Percentiles rank a stretch among this genome's conserved stretches.
These are phyloP conservation scores for Mionectes olivaceus DNA, from an alignment of 2,797 vertebrate genomes.

Conservation along the genomic window DNA sequence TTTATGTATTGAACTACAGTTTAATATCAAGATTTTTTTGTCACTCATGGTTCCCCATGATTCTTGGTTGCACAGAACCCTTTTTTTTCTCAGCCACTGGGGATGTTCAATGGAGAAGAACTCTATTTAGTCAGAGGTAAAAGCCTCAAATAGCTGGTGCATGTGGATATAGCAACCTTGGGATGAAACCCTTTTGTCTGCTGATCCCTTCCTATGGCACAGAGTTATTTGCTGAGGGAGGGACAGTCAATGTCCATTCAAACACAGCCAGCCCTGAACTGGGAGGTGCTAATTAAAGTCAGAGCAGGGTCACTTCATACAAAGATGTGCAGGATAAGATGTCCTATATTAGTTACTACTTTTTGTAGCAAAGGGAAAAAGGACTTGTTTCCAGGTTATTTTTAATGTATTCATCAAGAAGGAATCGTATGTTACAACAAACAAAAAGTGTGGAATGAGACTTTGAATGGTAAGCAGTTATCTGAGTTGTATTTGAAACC, in stretches of 20 bases:
- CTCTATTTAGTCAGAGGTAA: not conserved
- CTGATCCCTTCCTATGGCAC: not conserved
- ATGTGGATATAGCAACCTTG: not conserved
- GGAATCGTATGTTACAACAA: not conserved
- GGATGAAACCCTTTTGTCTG: not conserved
- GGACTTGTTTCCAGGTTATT: not conserved
- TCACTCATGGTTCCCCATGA: fast-evolving
- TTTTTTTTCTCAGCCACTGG: not conserved
- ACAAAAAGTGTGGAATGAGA: not conserved
- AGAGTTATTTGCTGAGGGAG: not conserved
- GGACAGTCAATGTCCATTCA: not conserved
- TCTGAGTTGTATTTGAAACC: not conserved
- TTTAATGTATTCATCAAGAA: not conserved
- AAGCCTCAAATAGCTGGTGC: not conserved
- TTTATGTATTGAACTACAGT: not conserved
- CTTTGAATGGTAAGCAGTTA: not conserved
- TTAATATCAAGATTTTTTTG: not conserved
- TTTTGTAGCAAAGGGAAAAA: not conserved
- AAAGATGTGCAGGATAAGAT: not conserved
- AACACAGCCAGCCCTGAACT: not conserved
- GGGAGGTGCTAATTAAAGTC: not conserved
- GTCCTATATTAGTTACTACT: not conserved
- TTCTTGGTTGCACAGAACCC: not conserved
- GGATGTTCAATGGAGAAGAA: not conserved
- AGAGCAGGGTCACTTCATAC: not conserved